These are phyloP conservation scores for Atta texana DNA, from an alignment of 1,140 invertebrate genomes.

Conservation along the genomic window DNA sequence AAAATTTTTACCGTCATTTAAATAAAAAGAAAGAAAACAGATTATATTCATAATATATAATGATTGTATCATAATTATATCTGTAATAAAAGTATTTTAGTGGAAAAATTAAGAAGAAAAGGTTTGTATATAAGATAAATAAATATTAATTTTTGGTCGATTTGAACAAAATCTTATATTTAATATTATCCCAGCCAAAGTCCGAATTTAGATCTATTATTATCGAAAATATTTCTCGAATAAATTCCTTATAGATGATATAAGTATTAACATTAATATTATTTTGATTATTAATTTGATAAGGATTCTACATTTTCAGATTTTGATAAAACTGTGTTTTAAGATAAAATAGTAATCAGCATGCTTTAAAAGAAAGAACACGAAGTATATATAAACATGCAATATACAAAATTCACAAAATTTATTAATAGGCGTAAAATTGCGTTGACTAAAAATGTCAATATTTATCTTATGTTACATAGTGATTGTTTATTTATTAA, in stretches of 20 bases:
- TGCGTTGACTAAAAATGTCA: neutral
- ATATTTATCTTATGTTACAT: neutral
- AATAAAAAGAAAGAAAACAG: neutral
- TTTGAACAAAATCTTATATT: neutral
- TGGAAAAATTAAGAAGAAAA: neutral
- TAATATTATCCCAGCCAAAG: neutral
- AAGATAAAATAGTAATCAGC: neutral
- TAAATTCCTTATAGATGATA: neutral
- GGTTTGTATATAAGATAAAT: neutral
- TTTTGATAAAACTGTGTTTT: neutral
- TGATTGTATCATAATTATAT: neutral
- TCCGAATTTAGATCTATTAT: too few relatives aligned
- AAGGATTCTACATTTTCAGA: neutral
- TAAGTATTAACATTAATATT: neutral
- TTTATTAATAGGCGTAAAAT: neutral
- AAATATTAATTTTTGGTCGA: neutral
- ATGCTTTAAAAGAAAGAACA: neutral
- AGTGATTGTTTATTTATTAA: neutral
- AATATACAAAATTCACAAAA: neutral
- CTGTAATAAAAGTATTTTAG: neutral
- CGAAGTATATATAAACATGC: neutral
- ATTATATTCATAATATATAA: neutral
- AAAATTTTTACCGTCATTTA: too few relatives aligned
- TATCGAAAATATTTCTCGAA: neutral
- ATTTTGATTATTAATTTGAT: neutral